Evolutionary conservation across 2,797 vertebrate genomes (phyloP).

Genomic region (Cichlasoma orientale): DNA sequence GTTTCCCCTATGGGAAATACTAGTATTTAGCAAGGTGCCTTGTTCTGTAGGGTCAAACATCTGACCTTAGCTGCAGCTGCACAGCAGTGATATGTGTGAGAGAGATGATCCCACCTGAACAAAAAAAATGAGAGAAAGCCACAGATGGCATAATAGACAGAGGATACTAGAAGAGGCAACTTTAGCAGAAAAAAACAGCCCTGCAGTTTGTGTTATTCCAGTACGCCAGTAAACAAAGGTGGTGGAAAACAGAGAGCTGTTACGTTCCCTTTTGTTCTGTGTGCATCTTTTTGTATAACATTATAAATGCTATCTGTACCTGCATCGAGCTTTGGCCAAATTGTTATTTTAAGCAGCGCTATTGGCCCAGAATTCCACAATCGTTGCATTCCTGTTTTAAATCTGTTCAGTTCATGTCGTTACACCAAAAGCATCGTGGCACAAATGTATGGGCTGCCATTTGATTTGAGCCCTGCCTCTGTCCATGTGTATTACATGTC

Average conservation of each 20-base stretch:
- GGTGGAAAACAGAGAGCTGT: slow-evolving; percentile 10
- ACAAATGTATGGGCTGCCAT: slow-evolving; percentile 7
- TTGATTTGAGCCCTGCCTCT: slow-evolving; percentile 27
- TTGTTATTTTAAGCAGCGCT: too few relatives aligned
- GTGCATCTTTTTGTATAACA: slow-evolving; percentile 12
- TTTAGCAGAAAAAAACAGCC: slow-evolving; percentile 33
- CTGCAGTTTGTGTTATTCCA: slow-evolving; percentile 40
- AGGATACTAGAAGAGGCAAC: slow-evolving; percentile 47
- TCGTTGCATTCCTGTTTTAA: not conserved
- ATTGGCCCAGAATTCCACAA: not conserved
- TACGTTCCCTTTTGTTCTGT: slow-evolving; percentile 21
- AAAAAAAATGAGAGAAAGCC: slow-evolving; percentile 18
- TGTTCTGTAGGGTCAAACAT: slow-evolving; percentile 52
- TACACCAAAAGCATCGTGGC: slow-evolving; percentile 22
- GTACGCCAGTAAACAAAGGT: slow-evolving; percentile 44
- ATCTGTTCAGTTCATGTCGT: not conserved
- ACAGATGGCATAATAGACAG: slow-evolving; percentile 15
- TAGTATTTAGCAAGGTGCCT: slow-evolving; percentile 58
- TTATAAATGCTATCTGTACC: not conserved
- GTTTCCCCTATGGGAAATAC: slow-evolving; percentile 25
- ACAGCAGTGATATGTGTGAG: slow-evolving; percentile 58
- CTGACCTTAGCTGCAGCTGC: slow-evolving; percentile 47
- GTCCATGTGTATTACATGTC: slow-evolving; percentile 63
- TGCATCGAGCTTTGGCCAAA: not conserved
- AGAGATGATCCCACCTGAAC: not conserved